Evolutionary conservation across 2,888 invertebrate genomes (phyloP).

Genomic region (Andrena camellia): DNA sequence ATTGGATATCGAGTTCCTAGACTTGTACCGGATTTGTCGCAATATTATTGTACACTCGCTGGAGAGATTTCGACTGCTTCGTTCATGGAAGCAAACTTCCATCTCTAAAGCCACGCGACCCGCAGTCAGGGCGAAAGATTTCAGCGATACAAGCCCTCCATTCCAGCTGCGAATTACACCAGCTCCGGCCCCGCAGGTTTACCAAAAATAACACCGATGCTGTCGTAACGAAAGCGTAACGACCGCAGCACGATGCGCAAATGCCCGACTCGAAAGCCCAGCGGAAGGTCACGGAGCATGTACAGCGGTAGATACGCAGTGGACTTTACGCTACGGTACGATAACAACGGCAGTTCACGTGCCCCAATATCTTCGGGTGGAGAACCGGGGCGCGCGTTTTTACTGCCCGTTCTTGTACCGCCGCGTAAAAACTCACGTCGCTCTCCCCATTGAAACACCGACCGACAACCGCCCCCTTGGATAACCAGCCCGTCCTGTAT

Average conservation of each 20-base stretch:
- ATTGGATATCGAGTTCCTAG: constrained; percentile 15
- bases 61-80: neutral
- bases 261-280: neutral
- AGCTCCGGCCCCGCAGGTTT: neutral
- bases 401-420: constrained; percentile 33
- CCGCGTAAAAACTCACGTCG: constrained; percentile 57
- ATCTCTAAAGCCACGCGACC: too few species aligned
- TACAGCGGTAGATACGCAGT: constrained; percentile 6
- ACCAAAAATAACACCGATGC: neutral
- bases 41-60: neutral
- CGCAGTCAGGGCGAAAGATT: neutral
- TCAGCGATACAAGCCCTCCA: too few species aligned
- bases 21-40: constrained; percentile 25
- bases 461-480: constrained; percentile 72
- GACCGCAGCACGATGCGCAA: neutral
- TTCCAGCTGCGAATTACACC: neutral
- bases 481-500: constrained; percentile 62
- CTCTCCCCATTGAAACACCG: constrained; percentile 49
- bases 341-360: constrained; percentile 40
- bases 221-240: neutral
- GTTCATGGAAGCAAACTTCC: neutral
- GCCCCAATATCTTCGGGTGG: constrained; percentile 54
- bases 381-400: constrained; percentile 35
- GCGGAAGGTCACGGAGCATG: neutral
- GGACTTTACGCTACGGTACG: constrained; percentile 42